phyloP scores from a whole-genome alignment of 2,113 vertebrate genomes.

The Nesogale talazaci region DNA sequence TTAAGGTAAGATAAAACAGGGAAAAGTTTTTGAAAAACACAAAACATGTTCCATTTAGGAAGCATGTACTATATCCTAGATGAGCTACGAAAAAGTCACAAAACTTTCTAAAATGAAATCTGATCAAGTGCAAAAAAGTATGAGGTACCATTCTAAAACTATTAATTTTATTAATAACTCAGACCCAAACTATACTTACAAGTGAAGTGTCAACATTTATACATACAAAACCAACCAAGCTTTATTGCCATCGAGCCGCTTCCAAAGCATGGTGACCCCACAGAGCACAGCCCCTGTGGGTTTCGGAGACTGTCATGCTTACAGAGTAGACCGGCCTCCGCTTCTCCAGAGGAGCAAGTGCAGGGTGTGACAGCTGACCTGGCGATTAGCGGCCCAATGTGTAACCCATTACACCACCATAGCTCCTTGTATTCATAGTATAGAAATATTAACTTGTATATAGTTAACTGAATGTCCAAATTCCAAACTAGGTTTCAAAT shows the following conservation, averaged over 20 bases:
- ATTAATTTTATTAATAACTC: conserved; percentile 19
- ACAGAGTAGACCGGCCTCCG: too few species aligned
- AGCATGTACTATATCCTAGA: conserved; percentile 24
- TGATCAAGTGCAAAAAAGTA: neutral
- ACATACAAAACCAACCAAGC: neutral
- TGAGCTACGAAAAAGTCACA: neutral
- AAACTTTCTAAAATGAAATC: conserved; percentile 25
- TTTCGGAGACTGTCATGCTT: too few species aligned
- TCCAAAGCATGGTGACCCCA: too few species aligned
- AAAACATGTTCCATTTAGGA: neutral
- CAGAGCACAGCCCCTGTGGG: too few species aligned
- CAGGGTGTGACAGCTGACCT: too few species aligned
- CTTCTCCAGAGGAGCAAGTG: too few species aligned
- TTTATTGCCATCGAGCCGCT: too few species aligned
- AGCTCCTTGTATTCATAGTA: too few species aligned
- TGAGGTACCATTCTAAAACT: too few species aligned
- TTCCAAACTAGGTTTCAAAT: conserved; percentile 50
- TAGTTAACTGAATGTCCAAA: conserved; percentile 40
- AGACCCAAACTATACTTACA: neutral
- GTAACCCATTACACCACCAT: too few species aligned
- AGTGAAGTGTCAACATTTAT: neutral
- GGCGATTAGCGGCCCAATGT: too few species aligned
- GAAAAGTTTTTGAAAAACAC: conserved; percentile 32
- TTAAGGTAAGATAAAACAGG: neutral
- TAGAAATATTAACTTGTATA: too few species aligned